phyloP scores from a whole-genome alignment of 2,797 vertebrate species.

The Cheirogaleus major region DNA sequence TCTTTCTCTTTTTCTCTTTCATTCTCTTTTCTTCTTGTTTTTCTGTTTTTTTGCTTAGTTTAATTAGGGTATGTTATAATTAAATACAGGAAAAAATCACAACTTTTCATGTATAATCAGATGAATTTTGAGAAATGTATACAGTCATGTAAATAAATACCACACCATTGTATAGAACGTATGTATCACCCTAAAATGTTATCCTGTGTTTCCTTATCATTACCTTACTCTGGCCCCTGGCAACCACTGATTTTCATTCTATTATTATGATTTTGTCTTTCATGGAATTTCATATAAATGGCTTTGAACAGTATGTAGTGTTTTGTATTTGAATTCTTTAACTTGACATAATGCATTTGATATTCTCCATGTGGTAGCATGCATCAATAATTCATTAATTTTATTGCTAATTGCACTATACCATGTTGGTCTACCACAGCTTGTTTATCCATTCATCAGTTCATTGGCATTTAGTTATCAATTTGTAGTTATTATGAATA shows the following conservation, averaged over 20 bases:
- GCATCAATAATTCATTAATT: neutral
- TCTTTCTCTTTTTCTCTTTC: neutral
- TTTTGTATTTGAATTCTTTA: neutral
- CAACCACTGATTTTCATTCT: neutral
- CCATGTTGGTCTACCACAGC: neutral
- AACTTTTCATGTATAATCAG: neutral
- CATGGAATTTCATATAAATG: neutral
- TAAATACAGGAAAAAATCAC: neutral
- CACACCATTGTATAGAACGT: neutral
- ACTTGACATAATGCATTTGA: neutral
- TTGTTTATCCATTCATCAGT: neutral
- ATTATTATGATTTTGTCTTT: neutral
- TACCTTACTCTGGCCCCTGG: neutral
- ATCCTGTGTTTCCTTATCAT: neutral
- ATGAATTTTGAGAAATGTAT: neutral
- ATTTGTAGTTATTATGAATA: neutral
- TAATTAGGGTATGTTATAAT: neutral
- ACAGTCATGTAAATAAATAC: neutral
- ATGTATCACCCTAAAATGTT: neutral
- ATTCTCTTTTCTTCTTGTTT: neutral
- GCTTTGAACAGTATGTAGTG: neutral
- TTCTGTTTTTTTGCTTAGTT: neutral
- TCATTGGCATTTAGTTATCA: neutral
- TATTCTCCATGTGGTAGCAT: neutral
- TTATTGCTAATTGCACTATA: neutral